These are phyloP conservation scores for Chloroclysta siterata DNA, from an alignment of 2,888 invertebrate species.

Conservation along the genomic window DNA sequence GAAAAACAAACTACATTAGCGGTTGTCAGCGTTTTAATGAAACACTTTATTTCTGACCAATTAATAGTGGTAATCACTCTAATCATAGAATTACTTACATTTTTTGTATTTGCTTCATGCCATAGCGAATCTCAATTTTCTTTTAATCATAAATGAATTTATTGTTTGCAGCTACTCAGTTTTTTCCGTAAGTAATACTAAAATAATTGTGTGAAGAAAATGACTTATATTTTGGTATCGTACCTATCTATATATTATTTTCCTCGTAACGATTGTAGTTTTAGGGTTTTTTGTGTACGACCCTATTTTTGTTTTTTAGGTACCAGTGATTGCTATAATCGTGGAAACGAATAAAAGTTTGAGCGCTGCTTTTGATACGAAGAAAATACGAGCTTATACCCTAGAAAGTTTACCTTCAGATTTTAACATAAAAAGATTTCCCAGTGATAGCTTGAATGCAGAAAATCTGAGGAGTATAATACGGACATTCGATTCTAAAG, in stretches of 20 bases:
- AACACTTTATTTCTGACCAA: not conserved
- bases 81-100: not conserved
- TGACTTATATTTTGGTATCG: conserved; percentile 1
- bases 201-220: not conserved
- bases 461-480: not conserved
- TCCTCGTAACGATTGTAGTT: not conserved
- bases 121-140: not conserved
- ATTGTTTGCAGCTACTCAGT: not conserved
- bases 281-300: too few species aligned
- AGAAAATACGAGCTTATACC: not conserved
- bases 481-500: not conserved
- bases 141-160: not conserved
- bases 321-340: not conserved
- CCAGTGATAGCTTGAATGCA: not conserved
- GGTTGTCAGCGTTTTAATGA: not conserved
- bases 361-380: not conserved
- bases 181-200: not conserved
- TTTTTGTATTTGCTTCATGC: not conserved
- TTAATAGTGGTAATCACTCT: not conserved
- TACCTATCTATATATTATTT: not conserved
- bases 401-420: not conserved
- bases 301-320: not conserved
- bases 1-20: too few species aligned
- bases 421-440: not conserved
- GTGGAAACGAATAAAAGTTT: not conserved